Evolutionary conservation across 2,888 invertebrate genomes (phyloP).

Genomic region (Synergus itoensis): DNA sequence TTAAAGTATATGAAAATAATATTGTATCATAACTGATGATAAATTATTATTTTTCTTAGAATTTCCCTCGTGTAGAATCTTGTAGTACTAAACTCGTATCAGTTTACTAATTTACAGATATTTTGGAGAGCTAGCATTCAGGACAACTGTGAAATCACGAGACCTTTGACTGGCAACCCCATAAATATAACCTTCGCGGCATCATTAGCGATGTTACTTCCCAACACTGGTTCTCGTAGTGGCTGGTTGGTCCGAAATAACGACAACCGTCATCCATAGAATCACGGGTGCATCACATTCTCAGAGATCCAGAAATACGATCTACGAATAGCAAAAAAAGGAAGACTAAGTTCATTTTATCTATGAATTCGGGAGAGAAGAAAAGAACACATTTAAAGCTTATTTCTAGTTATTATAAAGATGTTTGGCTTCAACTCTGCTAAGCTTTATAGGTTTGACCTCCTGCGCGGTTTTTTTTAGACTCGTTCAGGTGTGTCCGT

Average conservation of each 20-base stretch:
- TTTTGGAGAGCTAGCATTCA: constrained; percentile 44
- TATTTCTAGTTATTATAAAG: background rate
- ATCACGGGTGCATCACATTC: constrained; percentile 42
- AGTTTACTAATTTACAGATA: constrained; percentile 42
- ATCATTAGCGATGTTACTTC: constrained; percentile 59
- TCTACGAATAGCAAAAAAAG: background rate
- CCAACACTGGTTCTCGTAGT: constrained; percentile 45
- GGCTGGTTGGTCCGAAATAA: constrained; percentile 62
- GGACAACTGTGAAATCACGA: constrained; percentile 56
- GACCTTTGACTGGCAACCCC: constrained; percentile 63
- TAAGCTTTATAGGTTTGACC: background rate
- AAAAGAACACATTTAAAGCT: too few relatives aligned
- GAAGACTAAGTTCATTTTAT: too few relatives aligned
- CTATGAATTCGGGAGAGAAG: too few relatives aligned
- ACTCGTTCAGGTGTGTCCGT: constrained; percentile 12
- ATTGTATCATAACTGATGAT: too few relatives aligned
- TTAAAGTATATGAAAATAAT: too few relatives aligned
- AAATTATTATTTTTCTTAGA: too few relatives aligned
- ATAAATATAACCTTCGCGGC: constrained; percentile 62
- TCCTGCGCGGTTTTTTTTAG: background rate
- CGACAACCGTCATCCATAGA: constrained; percentile 48
- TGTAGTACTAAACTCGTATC: background rate
- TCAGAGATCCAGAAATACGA: constrained; percentile 48
- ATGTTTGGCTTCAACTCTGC: background rate
- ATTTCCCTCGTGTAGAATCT: background rate